Conservation (phyloP, 2,797 vertebrate species). For the Pristis pectinata region DNA sequence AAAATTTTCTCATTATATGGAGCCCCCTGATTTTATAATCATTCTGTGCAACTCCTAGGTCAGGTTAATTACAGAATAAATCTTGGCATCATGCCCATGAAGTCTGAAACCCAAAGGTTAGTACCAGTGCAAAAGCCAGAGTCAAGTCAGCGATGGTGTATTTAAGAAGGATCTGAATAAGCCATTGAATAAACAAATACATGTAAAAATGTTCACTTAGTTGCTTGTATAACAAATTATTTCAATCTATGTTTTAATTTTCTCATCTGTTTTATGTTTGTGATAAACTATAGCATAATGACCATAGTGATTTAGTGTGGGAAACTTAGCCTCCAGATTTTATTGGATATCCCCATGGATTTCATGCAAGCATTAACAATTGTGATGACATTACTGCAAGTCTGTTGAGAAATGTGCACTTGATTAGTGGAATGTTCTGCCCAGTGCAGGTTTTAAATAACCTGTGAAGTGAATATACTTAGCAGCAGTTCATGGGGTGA, state of each 20-base stretch:
- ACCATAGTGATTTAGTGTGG: slow-evolving; percentile 2
- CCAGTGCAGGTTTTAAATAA: not conserved
- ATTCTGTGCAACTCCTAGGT: not conserved
- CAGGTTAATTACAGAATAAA: slow-evolving; percentile 5
- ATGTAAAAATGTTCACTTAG: not conserved
- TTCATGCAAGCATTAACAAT: slow-evolving; percentile 14
- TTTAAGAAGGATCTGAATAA: not conserved
- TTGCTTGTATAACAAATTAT: not conserved
- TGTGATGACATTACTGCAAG: not conserved
- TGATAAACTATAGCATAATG: not conserved
- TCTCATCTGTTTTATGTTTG: not conserved
- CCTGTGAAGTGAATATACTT: slow-evolving; percentile 3
- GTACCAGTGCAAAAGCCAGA: not conserved
- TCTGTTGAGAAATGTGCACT: slow-evolving; percentile 5
- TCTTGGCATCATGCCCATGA: not conserved
- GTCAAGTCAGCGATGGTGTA: not conserved
- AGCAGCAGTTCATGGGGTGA: not conserved
- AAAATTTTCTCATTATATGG: not conserved
- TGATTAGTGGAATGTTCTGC: slow-evolving; percentile 5
- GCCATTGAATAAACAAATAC: not conserved
- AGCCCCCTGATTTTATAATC: no score
- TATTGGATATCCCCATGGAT: not conserved
- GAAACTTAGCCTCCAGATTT: not conserved
- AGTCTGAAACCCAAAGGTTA: not conserved
- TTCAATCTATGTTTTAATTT: not conserved